Base-by-base conservation (phyloP, 2,888 invertebrate genomes). In the Plemyria rubiginata region DNA sequence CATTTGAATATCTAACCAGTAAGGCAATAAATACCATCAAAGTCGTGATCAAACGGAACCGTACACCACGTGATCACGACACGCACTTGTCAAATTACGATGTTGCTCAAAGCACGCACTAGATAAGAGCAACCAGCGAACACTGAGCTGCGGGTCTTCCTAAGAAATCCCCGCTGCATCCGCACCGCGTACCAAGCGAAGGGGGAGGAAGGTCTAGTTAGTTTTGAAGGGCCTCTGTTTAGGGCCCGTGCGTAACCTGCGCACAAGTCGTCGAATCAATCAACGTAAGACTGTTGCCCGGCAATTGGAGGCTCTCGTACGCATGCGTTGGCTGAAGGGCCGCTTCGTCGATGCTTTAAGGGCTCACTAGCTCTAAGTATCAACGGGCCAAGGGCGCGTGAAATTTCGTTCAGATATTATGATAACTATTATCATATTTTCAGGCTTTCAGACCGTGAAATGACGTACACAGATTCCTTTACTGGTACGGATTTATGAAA, bases 191-290 rank as follows among this genome's bases (percentile, higher is more conserved):
- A 38, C 2, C 12, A 51, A 32, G 22, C 29, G 13, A 12, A 2
- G 54, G 45, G 54, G 46, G 54, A 53, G 55, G 68, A 40, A 66
- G 76, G 70, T 76, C 82, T 78, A 70, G 65, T 65, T 72, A 72
- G 72, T 72, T 77, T 84, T 83, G 82, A 67, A 74, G 79, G 75
- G 70, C 79, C 75, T 78, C 79, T 78, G 84, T 84, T 48, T 82
- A 82, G 81, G 84, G 82, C 84, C 65, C 67, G 64, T 66, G 70
- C 65, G 51, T 46, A 62, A 87, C 89, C 90, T 90, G 88, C 86
- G 90, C 88, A 81, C 85, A 88, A 90, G 84, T 90, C 86, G 80
- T 83, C 86, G 90, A 91, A 91, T 90, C 91, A 91, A 90, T 91
- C 91, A 90, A 87, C 88, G 84, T 80, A 80, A 84, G 82, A 85